Percentiles rank a stretch among this genome's conserved stretches.
These are phyloP conservation scores for Cyaniris semiargus DNA, from an alignment of 2,888 invertebrate genomes.

Conservation along the genomic window DNA sequence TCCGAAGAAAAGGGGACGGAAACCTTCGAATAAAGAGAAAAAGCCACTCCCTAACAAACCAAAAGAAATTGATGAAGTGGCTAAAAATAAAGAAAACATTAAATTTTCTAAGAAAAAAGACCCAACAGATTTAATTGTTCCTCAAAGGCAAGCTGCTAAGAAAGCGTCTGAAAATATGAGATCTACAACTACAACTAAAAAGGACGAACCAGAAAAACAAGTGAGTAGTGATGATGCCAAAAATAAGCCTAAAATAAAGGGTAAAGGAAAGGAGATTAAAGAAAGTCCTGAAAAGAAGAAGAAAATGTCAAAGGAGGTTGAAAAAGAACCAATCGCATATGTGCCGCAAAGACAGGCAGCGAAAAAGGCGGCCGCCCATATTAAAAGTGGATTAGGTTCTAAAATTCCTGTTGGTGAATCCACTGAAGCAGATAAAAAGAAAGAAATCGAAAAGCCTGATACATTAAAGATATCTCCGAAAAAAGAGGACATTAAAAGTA, in stretches of 20 bases:
- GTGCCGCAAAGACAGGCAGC: constrained; percentile 95
- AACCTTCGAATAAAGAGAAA: constrained; percentile 73
- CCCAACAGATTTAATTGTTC: constrained; percentile 92
- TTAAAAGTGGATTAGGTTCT: constrained; percentile 87
- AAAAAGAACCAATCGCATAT: constrained; percentile 87
- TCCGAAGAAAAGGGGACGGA: constrained; percentile 69
- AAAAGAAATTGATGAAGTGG: constrained; percentile 67
- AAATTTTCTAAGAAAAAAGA: constrained; percentile 76
- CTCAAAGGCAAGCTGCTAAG: constrained; percentile 94
- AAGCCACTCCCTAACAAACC: constrained; percentile 52
- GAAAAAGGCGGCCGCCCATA: constrained; percentile 94
- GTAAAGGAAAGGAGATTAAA: constrained; percentile 71
- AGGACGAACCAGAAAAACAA: constrained; percentile 66
- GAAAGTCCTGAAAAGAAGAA: constrained; percentile 66
- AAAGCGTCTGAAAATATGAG: constrained; percentile 94
- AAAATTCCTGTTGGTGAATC: constrained; percentile 68
- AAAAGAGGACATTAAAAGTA: constrained; percentile 70
- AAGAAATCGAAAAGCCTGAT: constrained; percentile 61
- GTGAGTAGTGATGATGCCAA: constrained; percentile 61
- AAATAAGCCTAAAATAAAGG: constrained; percentile 67
- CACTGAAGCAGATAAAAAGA: constrained; percentile 64
- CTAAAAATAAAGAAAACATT: constrained; percentile 73
- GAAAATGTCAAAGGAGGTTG: constrained; percentile 78
- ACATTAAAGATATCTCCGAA: constrained; percentile 61
- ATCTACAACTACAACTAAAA: constrained; percentile 79